Percentiles rank a stretch among this genome's conserved stretches.
Conservation (phyloP, 2,888 invertebrate genomes). For the Willowsia nigromaculata region DNA sequence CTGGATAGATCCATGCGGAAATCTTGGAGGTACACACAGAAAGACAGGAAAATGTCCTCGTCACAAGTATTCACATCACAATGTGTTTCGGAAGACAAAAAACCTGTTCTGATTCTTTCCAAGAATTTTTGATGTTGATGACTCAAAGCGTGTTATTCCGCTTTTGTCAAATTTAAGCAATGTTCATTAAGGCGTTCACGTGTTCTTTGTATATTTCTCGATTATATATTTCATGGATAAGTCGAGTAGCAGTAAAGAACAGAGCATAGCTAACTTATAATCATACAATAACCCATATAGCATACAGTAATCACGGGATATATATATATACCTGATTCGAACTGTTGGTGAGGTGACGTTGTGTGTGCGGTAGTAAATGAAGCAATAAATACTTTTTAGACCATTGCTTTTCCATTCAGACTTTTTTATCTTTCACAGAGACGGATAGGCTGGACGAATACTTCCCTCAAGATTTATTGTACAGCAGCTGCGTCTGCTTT, state of each 20-base stretch:
- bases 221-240: no score
- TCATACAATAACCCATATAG: no score
- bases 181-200: background rate
- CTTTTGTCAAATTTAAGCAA: background rate
- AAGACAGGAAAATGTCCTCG: no score
- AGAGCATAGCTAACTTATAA: no score
- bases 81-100: background rate
- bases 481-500: background rate
- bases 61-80: no score
- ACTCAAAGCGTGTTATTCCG: background rate
- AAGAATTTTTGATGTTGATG: background rate
- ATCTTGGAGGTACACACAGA: no score
- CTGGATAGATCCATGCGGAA: background rate
- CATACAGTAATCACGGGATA: no score
- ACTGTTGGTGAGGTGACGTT: background rate
- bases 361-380: background rate
- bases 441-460: background rate
- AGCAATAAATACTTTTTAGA: conserved; percentile 42
- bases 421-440: background rate
- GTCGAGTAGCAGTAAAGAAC: no score
- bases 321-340: background rate
- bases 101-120: background rate
- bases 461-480: background rate
- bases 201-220: no score
- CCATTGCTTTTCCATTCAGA: conserved; percentile 37